phyloP scores from a whole-genome alignment of 1,140 invertebrate genomes.

The Lanistes nyassanus region DNA sequence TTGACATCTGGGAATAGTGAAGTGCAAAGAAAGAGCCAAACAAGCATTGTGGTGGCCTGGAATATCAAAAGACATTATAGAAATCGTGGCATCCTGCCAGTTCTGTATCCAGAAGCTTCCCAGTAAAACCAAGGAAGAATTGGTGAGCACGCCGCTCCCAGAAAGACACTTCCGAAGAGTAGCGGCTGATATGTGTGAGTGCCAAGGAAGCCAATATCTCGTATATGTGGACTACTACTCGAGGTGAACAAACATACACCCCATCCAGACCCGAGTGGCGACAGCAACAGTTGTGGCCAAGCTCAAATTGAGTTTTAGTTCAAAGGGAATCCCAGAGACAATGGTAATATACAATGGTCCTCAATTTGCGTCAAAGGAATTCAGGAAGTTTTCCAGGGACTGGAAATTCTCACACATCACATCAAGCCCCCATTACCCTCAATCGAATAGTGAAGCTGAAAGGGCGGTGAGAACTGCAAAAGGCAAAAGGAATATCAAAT shows the following conservation, averaged over 20 bases:
- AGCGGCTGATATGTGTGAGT: conserved; percentile 21
- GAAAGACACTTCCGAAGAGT: conserved; percentile 23
- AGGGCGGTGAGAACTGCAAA: background rate
- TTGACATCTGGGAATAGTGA: conserved; percentile 10
- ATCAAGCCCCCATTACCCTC: too few relatives aligned
- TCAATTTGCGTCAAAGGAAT: conserved; percentile 30
- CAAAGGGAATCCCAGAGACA: conserved; percentile 16
- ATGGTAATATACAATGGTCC: conserved; percentile 16
- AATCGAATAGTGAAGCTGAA: too few relatives aligned
- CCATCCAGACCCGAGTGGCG: background rate
- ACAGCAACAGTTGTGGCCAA: conserved; percentile 6
- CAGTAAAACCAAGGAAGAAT: conserved; percentile 11
- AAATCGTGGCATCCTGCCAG: background rate
- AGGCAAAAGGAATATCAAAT: too few relatives aligned
- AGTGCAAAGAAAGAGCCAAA: background rate
- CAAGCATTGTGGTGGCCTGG: conserved; percentile 12
- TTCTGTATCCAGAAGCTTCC: background rate
- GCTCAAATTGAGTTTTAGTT: conserved; percentile 13
- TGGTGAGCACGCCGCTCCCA: conserved; percentile 18
- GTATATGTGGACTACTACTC: conserved; percentile 24
- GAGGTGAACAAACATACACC: conserved; percentile 21
- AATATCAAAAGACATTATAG: background rate
- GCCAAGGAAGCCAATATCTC: conserved; percentile 9
- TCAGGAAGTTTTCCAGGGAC: conserved; percentile 25
- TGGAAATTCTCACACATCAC: too few relatives aligned